Base-by-base conservation (phyloP, 2,888 invertebrate species). In the Diplolepis rosae region DNA sequence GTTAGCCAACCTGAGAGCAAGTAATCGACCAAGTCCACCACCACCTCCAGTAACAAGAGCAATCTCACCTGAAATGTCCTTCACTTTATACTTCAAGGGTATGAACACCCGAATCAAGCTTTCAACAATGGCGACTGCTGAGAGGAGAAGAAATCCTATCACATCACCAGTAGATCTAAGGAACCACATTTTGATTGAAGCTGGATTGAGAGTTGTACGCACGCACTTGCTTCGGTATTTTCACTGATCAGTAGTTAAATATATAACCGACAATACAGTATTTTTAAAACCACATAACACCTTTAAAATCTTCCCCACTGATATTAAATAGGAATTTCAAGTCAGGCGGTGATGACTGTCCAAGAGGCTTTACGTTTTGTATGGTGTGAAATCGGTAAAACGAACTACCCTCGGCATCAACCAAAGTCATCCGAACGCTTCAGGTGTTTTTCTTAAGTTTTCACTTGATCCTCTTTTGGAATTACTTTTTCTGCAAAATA, bases 31-130 rank as follows among this genome's bases (percentile, higher is more conserved):
- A 15, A 97, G 90, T 2, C 96, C 97, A 42, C 94, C 94, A 39
- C 96, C 98, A 18, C 96, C 96, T 0, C 98, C 98, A 0, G 98
- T 98, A 30, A 98, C 93, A 54, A 98, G 90, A 0, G 95, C 96
- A 45, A 95, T 91, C 83, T 96, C 94, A 45, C 94, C 95, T 74
- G 90, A 91, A 72, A 96, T 89, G 77, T 93, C 92, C 88, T 95
- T 95, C 89, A 92, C 91, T 45, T 91, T 91, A 70, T 87, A 95
- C 66, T 92, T 91, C 77, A 91, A 90, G 6, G 93, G 92, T 77
- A 93, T 91, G 74, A 90, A 85, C 11, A 79, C 71, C 70, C 87
- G 87, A 1, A 90, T 78, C 67, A 92, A 89, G 65, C 91, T 91
- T 87, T 92, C 90, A 42, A 92, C 82, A 50, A 92, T 90, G 77